Evolutionary conservation across 64 coral and sea anemone genomes (phyloP), one percentile per base, ranked within the genome.

Genomic region (Pachyseris speciosa): DNA sequence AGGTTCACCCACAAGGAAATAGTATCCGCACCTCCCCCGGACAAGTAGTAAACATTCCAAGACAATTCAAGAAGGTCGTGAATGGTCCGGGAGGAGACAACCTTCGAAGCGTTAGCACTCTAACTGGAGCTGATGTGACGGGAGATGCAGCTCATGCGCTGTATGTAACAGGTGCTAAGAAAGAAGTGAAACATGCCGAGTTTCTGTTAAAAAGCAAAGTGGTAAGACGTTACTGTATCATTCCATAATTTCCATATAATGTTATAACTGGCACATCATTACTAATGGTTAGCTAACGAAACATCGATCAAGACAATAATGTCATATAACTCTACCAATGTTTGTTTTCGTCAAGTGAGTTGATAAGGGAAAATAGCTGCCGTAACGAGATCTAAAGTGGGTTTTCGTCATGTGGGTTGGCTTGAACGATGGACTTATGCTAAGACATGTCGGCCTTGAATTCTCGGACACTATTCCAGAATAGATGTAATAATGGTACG

Each of bases 21-120:
- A 79, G 49, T 16, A 12, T 5, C 28, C 29, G 33, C 30, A 2
- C 28, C 49, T 55, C 19, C 30, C 49, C 48, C 31, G 75, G 75
- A 57, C 75, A 55, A 79, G 2, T 34, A 9, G 50, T 55, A 19
- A 31, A 57, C 15, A 79, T 79, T 55, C 75, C 75, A 79, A 55
- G 19, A 0, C 47, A 58, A 26, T 79, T 79, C 25, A 33, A 58
- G 48, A 79, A 57, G 1, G 16, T 37, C 11, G 75, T 79, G n/a
- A 79, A 31, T n/a, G 75, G 75, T 32, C 75, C 47, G 29, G 75
- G 31, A 12, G 75, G 75, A 55, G 75, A 79, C 49, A 33, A 79
- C 24, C 75, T 79, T 55, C 47, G 16, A 79, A 33, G 17, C 15
- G 75, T 79, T 55, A 79, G 75, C 49, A 79, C 75, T 79, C 0